Conservation (phyloP, 2,888 invertebrate species). For the Torymus tubicola region DNA sequence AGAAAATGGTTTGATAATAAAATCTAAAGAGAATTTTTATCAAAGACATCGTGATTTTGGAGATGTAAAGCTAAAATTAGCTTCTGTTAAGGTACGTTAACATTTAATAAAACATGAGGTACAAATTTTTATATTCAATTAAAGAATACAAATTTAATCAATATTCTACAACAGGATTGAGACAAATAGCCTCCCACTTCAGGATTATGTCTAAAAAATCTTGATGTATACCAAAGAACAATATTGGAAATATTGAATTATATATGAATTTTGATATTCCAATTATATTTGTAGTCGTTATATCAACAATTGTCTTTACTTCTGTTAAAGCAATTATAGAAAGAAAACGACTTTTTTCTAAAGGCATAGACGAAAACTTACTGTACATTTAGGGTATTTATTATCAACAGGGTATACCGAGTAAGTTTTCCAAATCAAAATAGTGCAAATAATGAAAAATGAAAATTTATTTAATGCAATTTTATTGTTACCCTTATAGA, state of each 20-base stretch:
- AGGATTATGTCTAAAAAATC: not conserved
- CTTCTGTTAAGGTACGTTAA: not conserved
- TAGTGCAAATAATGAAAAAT: too few species aligned
- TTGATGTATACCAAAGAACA: not conserved
- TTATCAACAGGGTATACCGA: constrained; percentile 54
- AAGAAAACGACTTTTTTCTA: not conserved
- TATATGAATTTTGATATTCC: not conserved
- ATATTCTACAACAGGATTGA: not conserved
- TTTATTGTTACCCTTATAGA: too few species aligned
- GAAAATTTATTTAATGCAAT: too few species aligned
- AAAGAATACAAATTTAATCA: too few species aligned
- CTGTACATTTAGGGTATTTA: constrained; percentile 55
- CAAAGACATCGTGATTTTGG: constrained; percentile 9
- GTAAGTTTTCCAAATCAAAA: too few species aligned
- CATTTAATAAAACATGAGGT: too few species aligned
- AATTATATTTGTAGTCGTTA: too few species aligned
- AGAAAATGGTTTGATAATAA: not conserved
- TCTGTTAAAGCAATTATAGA: not conserved
- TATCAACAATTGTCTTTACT: not conserved
- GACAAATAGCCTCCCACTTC: not conserved
- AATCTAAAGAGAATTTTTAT: not conserved
- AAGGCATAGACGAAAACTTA: constrained; percentile 11
- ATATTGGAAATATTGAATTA: not conserved
- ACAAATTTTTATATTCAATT: too few species aligned
- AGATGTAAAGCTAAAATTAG: not conserved